Percentiles rank a stretch among this genome's conserved stretches.
These are phyloP conservation scores for Scaptomyza pallida DNA, from an alignment of 1,140 invertebrate genomes.

Conservation along the genomic window DNA sequence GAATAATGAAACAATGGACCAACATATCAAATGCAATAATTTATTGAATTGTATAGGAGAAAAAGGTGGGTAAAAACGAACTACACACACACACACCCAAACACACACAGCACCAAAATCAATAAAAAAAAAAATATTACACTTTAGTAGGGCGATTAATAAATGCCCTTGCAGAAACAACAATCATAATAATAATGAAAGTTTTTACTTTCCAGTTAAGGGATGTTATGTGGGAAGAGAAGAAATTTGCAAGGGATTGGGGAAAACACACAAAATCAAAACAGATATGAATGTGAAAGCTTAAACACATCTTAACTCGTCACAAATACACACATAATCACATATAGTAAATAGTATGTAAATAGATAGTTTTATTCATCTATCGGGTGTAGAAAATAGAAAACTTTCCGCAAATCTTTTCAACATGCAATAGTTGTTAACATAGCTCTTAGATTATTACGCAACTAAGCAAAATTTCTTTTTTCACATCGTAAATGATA, in stretches of 20 bases:
- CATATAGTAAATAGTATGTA: background rate
- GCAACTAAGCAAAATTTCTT: too few species aligned
- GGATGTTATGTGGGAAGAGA: too few species aligned
- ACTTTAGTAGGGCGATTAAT: background rate
- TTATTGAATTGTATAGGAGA: constrained; percentile 77
- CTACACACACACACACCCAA: background rate
- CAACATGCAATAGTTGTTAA: too few species aligned
- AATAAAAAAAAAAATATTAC: background rate
- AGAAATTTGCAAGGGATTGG: background rate
- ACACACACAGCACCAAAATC: too few species aligned
- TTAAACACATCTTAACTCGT: background rate
- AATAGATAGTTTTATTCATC: background rate
- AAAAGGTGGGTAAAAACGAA: constrained; percentile 62
- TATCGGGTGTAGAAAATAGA: background rate
- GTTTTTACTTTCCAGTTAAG: too few species aligned
- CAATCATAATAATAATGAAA: too few species aligned
- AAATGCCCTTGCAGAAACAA: background rate
- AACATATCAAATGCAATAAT: constrained; percentile 83
- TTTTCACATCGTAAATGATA: too few species aligned
- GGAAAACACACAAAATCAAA: background rate
- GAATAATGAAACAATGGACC: constrained; percentile 83
- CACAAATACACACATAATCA: background rate
- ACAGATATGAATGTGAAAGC: background rate
- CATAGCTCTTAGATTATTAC: too few species aligned
- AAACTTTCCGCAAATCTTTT: background rate